These are phyloP conservation scores for Pseudorasbora parva DNA, from an alignment of 2,113 vertebrate genomes.

Conservation along the genomic window DNA sequence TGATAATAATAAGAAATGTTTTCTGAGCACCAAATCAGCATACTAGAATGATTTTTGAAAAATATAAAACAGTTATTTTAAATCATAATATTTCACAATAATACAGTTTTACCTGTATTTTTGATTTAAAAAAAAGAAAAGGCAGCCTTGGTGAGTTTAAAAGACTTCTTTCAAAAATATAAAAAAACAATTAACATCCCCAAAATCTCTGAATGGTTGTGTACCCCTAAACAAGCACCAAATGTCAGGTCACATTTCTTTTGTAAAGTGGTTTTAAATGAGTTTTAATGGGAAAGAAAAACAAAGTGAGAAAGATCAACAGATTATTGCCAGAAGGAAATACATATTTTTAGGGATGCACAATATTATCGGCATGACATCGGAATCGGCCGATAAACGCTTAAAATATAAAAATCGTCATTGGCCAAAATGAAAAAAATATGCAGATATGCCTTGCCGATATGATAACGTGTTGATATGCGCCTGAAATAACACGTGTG, in stretches of 20 bases:
- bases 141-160: neutral
- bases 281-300: neutral
- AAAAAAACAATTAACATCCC: neutral
- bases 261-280: neutral
- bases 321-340: conserved; percentile 10
- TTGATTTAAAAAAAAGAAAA: neutral
- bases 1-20: neutral
- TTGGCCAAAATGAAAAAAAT: no score
- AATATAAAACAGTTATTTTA: neutral
- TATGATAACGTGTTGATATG: no score
- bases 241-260: neutral
- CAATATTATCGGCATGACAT: no score
- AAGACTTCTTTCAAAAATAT: neutral
- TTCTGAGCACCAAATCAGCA: neutral
- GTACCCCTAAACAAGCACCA: neutral
- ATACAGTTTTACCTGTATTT: neutral
- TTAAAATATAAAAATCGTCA: no score
- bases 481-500: no score
- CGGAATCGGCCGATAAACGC: no score
- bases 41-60: neutral
- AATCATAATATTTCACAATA: neutral
- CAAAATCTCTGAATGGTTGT: neutral
- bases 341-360: no score
- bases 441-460: no score
- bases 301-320: neutral